Percentiles rank a stretch among this genome's conserved stretches.
These are phyloP conservation scores for Heterochromis multidens DNA, from an alignment of 2,113 vertebrate genomes.

Conservation along the genomic window DNA sequence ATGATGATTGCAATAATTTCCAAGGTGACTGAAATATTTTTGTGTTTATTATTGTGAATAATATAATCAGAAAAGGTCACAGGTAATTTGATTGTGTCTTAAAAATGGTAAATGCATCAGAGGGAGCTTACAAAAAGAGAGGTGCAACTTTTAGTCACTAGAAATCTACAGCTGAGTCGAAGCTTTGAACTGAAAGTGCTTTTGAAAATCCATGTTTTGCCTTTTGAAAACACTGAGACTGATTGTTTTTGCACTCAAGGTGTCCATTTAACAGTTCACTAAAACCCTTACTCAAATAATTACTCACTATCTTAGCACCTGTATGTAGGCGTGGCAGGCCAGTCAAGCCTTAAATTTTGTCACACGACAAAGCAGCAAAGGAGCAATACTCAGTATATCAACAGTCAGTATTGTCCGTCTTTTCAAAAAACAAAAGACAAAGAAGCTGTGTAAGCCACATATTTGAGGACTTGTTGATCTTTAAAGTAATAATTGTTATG, in stretches of 20 bases:
- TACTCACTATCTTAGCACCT: too few species aligned
- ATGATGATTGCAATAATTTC: background rate
- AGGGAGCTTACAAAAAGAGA: background rate
- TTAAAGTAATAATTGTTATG: too few species aligned
- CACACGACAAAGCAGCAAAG: too few species aligned
- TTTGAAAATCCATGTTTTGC: too few species aligned
- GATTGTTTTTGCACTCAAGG: too few species aligned
- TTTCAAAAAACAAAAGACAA: background rate
- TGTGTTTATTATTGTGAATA: background rate
- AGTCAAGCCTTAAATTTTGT: too few species aligned
- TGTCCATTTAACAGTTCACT: background rate
- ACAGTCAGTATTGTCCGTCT: background rate
- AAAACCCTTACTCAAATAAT: background rate
- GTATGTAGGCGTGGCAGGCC: too few species aligned
- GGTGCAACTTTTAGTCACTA: rapidly evolving
- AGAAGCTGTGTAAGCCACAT: too few species aligned
- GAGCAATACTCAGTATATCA: background rate
- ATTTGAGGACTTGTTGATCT: too few species aligned
- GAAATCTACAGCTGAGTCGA: background rate
- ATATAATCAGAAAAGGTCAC: background rate
- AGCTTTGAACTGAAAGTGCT: background rate
- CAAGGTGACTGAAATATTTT: background rate
- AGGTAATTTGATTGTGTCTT: background rate
- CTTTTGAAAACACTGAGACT: background rate
- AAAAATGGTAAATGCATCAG: background rate